Evolutionary conservation across 2,888 invertebrate species (phyloP).

Genomic region (Brachypalpus laphriformis): DNA sequence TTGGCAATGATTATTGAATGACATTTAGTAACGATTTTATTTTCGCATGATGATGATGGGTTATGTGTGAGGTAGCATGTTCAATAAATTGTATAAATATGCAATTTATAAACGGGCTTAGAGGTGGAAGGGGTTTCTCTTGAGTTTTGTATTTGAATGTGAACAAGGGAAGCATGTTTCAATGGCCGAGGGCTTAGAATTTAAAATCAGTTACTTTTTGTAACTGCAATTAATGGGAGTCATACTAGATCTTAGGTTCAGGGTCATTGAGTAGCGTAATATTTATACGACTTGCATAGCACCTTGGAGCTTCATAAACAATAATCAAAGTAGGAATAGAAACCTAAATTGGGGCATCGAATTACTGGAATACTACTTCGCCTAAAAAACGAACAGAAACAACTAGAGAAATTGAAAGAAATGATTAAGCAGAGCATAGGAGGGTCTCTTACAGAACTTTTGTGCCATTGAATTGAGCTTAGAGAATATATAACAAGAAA

Average conservation of each 20-base stretch:
- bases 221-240: background rate
- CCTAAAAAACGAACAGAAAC: too few relatives aligned
- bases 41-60: constrained; percentile 72
- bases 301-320: too few relatives aligned
- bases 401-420: too few relatives aligned
- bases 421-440: too few relatives aligned
- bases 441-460: too few relatives aligned
- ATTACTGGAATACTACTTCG: too few relatives aligned
- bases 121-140: background rate
- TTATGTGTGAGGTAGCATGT: constrained; percentile 73
- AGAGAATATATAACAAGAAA: too few relatives aligned
- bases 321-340: too few relatives aligned
- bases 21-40: constrained; percentile 74
- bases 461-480: too few relatives aligned
- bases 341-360: too few relatives aligned
- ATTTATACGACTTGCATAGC: too few relatives aligned
- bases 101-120: constrained; percentile 50
- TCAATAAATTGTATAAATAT: constrained; percentile 71
- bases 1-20: constrained; percentile 69
- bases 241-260: background rate
- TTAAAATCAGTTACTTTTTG: background rate
- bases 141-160: constrained; percentile 23
- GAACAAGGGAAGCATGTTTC: background rate
- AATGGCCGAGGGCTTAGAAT: background rate
- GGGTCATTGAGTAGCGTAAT: background rate